Conservation (phyloP, 2,113 vertebrate species). For the Perca flavescens region DNA sequence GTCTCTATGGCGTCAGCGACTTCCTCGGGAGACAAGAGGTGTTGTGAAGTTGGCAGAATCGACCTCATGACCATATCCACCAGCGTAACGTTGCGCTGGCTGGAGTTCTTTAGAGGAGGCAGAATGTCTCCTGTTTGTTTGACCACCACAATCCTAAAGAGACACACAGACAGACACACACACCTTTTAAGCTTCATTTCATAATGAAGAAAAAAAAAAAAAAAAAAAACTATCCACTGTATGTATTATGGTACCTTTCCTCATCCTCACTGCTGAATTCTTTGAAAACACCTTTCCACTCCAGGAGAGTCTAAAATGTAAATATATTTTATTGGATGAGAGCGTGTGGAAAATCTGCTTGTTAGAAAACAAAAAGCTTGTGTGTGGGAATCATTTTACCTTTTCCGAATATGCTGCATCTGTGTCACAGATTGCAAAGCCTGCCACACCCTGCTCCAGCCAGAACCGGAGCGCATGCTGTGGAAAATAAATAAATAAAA, state of each 20-base stretch:
- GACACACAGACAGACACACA: not conserved
- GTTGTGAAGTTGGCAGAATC: constrained; percentile 68
- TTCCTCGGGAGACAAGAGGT: constrained; percentile 66
- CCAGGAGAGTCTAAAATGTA: constrained; percentile 73
- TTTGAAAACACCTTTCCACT: constrained; percentile 70
- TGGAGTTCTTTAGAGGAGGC: constrained; percentile 20
- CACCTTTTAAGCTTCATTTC: not conserved
- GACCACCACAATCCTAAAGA: constrained; percentile 80
- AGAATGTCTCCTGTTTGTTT: constrained; percentile 60
- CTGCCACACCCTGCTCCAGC: constrained; percentile 81
- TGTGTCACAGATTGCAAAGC: constrained; percentile 82
- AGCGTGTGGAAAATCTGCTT: not conserved
- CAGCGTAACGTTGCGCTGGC: constrained; percentile 63
- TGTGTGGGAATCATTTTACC: constrained; percentile 52
- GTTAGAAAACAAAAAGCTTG: not conserved
- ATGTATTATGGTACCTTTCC: constrained; percentile 68
- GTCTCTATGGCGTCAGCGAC: constrained; percentile 70
- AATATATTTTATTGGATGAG: not conserved
- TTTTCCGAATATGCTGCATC: constrained; percentile 75
- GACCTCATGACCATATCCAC: constrained; percentile 77
- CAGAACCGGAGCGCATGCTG: constrained; percentile 77
- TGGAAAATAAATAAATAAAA: not conserved
- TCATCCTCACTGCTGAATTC: constrained; percentile 70
- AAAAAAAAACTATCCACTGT: not conserved
- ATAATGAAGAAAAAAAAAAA: too few species aligned